A percentile compares a stretch with the other conserved stretches of the same genome.
Evolutionary conservation across 2,888 invertebrate genomes (phyloP).

Genomic region (Hirtodrosophila confusa): DNA sequence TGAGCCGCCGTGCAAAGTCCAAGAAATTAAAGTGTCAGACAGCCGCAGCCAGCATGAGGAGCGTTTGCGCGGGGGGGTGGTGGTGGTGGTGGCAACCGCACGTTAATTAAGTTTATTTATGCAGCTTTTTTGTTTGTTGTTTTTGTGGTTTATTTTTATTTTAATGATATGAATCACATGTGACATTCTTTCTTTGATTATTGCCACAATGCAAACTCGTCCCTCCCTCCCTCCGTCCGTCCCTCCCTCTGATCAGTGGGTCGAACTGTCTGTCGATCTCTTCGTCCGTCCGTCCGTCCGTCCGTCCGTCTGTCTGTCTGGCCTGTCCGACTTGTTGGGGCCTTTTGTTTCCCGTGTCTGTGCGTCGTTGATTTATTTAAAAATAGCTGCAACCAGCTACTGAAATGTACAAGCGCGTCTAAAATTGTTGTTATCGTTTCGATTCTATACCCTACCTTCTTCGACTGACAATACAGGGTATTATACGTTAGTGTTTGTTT

Average conservation of each 20-base stretch:
- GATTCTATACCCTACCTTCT: slow-evolving; percentile 23
- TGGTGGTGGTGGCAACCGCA: slow-evolving; percentile 49
- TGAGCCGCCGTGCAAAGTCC: slow-evolving; percentile 79
- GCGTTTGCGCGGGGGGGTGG: slow-evolving; percentile 9
- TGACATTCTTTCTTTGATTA: slow-evolving; percentile 56
- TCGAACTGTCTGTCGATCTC: slow-evolving; percentile 49
- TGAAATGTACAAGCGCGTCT: slow-evolving; percentile 64
- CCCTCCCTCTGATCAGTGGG: slow-evolving; percentile 44
- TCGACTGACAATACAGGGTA: neutral
- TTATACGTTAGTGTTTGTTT: neutral
- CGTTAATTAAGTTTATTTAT: slow-evolving; percentile 80
- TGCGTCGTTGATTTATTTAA: slow-evolving; percentile 53
- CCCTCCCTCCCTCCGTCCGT: neutral
- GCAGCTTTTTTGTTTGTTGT: slow-evolving; percentile 52
- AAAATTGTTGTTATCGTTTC: slow-evolving; percentile 40
- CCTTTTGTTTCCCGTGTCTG: slow-evolving; percentile 42
- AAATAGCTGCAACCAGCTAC: slow-evolving; percentile 55
- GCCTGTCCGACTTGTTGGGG: slow-evolving; percentile 1
- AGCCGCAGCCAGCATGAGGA: slow-evolving; percentile 31
- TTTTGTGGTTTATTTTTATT: slow-evolving; percentile 57
- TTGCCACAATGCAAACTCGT: slow-evolving; percentile 27
- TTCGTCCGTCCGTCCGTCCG: slow-evolving; percentile 12
- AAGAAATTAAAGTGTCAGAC: slow-evolving; percentile 73
- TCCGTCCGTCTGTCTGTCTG: slow-evolving; percentile 22
- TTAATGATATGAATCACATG: slow-evolving; percentile 77